These are phyloP conservation scores for Ophthalmolycus amberensis DNA, from an alignment of 2,113 vertebrate species.

Conservation along the genomic window DNA sequence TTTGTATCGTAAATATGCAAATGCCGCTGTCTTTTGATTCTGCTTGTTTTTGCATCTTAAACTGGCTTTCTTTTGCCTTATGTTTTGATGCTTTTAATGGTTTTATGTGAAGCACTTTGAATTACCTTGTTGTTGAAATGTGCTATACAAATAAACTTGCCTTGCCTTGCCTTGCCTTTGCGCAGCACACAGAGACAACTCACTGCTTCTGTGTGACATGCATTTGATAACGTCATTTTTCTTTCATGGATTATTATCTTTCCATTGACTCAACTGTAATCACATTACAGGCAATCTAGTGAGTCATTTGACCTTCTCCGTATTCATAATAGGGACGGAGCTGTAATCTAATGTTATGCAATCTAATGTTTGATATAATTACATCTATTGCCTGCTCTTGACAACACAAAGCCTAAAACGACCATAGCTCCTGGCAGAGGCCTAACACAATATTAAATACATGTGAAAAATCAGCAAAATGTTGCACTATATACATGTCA, in stretches of 20 bases:
- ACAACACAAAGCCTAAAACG: constrained; percentile 53
- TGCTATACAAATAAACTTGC: too few relatives aligned
- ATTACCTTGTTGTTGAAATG: too few relatives aligned
- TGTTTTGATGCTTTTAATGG: too few relatives aligned
- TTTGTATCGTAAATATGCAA: constrained; percentile 70
- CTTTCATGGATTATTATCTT: constrained; percentile 69
- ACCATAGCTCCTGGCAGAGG: constrained; percentile 55
- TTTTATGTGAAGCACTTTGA: too few relatives aligned
- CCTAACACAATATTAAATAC: constrained; percentile 29
- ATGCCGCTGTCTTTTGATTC: constrained; percentile 52
- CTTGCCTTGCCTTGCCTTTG: too few relatives aligned
- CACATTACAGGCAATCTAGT: constrained; percentile 69
- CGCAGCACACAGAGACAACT: constrained; percentile 42
- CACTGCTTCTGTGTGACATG: constrained; percentile 49
- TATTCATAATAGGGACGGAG: constrained; percentile 64
- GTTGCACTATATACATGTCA: background rate
- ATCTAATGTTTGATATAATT: constrained; percentile 77
- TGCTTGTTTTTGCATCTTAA: constrained; percentile 58
- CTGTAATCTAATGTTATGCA: constrained; percentile 73
- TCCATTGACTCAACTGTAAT: constrained; percentile 76
- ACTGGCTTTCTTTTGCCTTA: constrained; percentile 47
- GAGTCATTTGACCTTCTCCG: constrained; percentile 80
- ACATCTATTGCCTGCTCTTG: constrained; percentile 46
- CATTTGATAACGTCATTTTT: constrained; percentile 67
- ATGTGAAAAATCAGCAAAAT: constrained; percentile 23